Evolutionary conservation across 1,140 invertebrate genomes (phyloP), one percentile per base, ranked within the genome.

Genomic region (Neuroterus valhalla): DNA sequence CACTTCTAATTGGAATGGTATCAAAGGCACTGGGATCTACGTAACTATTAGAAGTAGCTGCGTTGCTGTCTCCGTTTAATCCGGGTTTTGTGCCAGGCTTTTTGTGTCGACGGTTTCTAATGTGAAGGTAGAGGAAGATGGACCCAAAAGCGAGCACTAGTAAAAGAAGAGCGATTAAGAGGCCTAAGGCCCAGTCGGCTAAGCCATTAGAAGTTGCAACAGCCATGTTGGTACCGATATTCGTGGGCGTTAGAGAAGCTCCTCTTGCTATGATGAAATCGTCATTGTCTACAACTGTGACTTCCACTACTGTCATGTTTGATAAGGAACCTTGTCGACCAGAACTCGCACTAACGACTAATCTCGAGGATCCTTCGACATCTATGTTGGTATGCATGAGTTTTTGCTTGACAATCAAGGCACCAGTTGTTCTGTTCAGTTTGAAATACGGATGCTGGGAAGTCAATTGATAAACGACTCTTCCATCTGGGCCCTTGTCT

Each of bases 401-500:
- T 85, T 96, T 95, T 82, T 95, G 94, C 82, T 94, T 95, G 17
- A 98, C 91, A 43, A 96, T 93, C 26, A 99, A 92, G 0, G 95
- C 94, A 2, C 98, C 98, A 4, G 95, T 97, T 1, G 96, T 97
- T 77, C 95, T 91, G 86, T 99, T 98, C 15, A 99, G 93, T 89
- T 96, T 95, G 86, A 99, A 98, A 84, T 96, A 96, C 0, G 94
- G 92, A 89, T 97, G 94, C 66, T 95, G 94, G 0, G 94, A 94
- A 11, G 94, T 94, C 14, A 98, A 83, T 78, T 96, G 94, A 85
- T 98, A 99, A 0, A 97, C 94, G 0, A 99, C 94, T 52, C 95
- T 91, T 3, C 98, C 98, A 87, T 99, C 97, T 0, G 95, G 93
- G 0, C 97, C 98, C 82, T 95, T 94, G 84, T 99, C 98, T 80